Conservation (phyloP, 2,888 invertebrate genomes). For the Aleiodes alternator region DNA sequence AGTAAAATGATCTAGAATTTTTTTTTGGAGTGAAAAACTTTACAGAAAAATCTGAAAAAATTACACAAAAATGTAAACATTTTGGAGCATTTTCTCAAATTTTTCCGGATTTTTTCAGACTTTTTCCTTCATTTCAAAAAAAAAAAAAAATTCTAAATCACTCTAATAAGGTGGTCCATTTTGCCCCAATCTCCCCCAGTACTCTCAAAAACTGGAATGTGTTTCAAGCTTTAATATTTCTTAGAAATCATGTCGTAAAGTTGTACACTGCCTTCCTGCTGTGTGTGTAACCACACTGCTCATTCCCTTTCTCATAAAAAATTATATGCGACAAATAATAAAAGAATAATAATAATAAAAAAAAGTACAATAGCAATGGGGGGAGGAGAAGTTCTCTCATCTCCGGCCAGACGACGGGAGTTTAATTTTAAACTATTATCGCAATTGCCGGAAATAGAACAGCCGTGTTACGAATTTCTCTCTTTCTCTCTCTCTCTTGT, state of each 20-base stretch:
- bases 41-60: no score
- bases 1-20: no score
- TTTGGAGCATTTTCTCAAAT: no score
- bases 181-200: no score
- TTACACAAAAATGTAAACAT: no score
- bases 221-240: no score
- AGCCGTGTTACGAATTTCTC: slow-evolving; percentile 9
- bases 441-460: slow-evolving; percentile 53
- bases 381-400: slow-evolving; percentile 3
- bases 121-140: no score
- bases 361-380: slow-evolving; percentile 21
- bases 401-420: slow-evolving; percentile 41
- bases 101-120: no score
- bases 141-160: no score
- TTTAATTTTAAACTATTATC: slow-evolving; percentile 56
- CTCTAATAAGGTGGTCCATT: no score
- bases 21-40: no score
- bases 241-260: background rate
- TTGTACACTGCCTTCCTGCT: background rate
- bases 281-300: background rate
- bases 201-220: no score
- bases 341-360: background rate
- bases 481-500: background rate
- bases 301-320: background rate
- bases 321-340: background rate